Base-by-base conservation (phyloP, 2,113 vertebrate genomes). In the Podocnemis expansa region DNA sequence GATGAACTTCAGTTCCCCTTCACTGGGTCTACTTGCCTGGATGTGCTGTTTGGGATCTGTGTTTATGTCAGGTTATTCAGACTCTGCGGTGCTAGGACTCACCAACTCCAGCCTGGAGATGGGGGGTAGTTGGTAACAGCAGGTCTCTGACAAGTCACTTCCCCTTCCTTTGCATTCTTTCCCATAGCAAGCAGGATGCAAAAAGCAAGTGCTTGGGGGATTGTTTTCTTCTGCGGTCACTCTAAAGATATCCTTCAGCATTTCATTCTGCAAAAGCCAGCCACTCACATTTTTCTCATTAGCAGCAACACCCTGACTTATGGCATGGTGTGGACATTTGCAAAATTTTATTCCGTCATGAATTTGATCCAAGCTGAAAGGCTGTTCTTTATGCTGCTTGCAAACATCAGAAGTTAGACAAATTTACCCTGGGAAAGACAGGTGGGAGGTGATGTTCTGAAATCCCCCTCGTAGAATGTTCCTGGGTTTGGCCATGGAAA, bases 1-100 rank as follows among this genome's bases (percentile, higher is more conserved):
- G 85, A 96, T 95, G 96, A 93, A 94, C 85, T 87, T 80, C 58
- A 80, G 94, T 6, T 87, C 82, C 49, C 80, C 83, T 94, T 95
- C 63, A 73, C 95, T 94, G 94, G 47, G 87, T 90, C 91, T 94
- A 85, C 87, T 96, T 94, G 89, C 52, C 88, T 95, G 56, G 27
- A 14, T 38, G 25, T 41, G 0, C 78, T 67, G 91, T 94, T 82
- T 89, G 94, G 91, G 93, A 85, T 80, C 52, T 80, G 89, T 73
- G 79, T 91, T 96, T 1, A 1, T 94, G 90, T 92, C 95, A 93
- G 87, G 96, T 93, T n/a, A 55, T 78, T 85, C 1, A 0, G 43
- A 25, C 1, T 0, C 88, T 8, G 60, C 31, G 6, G 17, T 55
- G 89, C 81, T 87, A 84, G 91, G 91, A 89, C 85, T 93, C 93